A percentile compares a stretch with the other conserved stretches of the same genome.
phyloP scores from a whole-genome alignment of 2,888 invertebrate genomes.

The Neuroscelio doddi region DNA sequence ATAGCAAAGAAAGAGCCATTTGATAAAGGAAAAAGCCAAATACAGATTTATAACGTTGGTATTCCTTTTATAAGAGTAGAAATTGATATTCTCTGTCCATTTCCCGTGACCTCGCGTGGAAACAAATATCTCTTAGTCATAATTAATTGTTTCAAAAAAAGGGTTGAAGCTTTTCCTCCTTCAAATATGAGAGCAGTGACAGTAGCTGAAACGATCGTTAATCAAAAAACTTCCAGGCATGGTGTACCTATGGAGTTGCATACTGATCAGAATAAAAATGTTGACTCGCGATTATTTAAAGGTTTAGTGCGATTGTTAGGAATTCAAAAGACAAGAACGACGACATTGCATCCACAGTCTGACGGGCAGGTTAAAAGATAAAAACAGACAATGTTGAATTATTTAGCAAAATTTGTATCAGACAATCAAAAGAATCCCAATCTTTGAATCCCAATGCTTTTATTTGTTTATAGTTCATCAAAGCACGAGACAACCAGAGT shows the following conservation, averaged over 20 bases:
- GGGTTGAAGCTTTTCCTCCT: conserved; percentile 28
- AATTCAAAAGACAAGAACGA: conserved; percentile 33
- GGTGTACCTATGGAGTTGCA: conserved; percentile 45
- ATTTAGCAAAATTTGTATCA: too few relatives aligned
- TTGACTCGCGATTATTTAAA: conserved; percentile 52
- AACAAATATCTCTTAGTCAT: conserved; percentile 14
- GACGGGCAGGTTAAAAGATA: too few relatives aligned
- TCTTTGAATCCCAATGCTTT: too few relatives aligned
- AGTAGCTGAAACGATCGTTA: conserved; percentile 2
- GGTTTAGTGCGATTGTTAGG: conserved; percentile 48
- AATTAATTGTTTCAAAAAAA: conserved; percentile 19
- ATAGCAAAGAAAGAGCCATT: too few relatives aligned
- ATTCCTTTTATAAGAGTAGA: conserved; percentile 17
- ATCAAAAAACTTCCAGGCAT: conserved; percentile 21
- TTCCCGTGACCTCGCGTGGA: conserved; percentile 4
- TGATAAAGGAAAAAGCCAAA: conserved; percentile 17
- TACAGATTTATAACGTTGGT: too few relatives aligned
- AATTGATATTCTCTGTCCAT: conserved; percentile 7
- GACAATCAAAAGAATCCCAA: conserved; percentile 28
- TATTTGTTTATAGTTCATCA: conserved; percentile 26
- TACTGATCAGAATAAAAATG: conserved; percentile 57
- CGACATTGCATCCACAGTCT: conserved; percentile 20
- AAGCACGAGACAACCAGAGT: too few relatives aligned
- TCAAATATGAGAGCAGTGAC: too few relatives aligned
- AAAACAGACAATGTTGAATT: conserved; percentile 14